Conservation (phyloP, 2,888 invertebrate species). For the Serripes groenlandicus region DNA sequence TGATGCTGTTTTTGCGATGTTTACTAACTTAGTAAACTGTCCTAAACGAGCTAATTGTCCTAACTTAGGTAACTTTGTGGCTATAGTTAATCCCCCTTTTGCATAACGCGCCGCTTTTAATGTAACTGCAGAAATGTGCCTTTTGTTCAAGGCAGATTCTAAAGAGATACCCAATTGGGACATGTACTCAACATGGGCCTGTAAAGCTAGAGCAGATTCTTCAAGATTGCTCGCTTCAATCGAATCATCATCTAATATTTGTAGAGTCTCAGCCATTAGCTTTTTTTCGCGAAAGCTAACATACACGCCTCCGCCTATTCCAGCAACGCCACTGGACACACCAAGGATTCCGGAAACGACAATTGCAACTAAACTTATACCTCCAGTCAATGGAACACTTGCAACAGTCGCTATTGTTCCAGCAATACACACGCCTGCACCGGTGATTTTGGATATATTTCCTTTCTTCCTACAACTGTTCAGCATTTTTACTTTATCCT, state of each 20-base stretch:
- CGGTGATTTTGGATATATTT: neutral
- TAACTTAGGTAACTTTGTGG: neutral
- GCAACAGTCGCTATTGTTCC: neutral
- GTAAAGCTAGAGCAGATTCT: neutral
- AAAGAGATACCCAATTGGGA: neutral
- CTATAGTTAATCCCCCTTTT: neutral
- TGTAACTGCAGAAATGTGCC: no score
- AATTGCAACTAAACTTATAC: neutral
- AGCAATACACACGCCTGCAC: conserved; percentile 11
- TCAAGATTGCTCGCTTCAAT: neutral
- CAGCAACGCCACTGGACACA: neutral
- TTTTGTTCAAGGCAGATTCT: no score
- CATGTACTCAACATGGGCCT: neutral
- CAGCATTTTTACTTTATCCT: neutral
- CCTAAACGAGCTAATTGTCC: neutral
- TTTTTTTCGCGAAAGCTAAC: neutral
- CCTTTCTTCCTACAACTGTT: conserved; percentile 4
- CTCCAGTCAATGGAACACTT: conserved; percentile 6
- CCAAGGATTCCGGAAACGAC: no score
- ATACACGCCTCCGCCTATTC: conserved; percentile 1
- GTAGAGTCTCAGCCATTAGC: neutral
- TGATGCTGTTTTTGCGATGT: neutral
- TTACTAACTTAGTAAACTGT: no score
- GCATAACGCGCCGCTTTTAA: no score
- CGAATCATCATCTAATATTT: neutral